These are phyloP conservation scores for Athalia circularis DNA, from an alignment of 2,888 invertebrate species.

Conservation along the genomic window DNA sequence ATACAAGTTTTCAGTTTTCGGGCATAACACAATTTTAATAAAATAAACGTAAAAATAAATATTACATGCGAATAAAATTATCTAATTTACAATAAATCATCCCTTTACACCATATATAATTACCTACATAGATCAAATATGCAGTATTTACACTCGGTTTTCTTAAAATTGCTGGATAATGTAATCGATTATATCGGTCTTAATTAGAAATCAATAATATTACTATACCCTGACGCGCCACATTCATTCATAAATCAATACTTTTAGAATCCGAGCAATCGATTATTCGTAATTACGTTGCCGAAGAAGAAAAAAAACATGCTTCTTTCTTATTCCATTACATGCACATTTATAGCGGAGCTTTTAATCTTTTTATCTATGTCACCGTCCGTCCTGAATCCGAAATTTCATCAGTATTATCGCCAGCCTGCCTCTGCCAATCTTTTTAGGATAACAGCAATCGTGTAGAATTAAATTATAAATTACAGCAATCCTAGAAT, in stretches of 20 bases:
- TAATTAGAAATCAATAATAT: too few relatives aligned
- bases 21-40: background rate
- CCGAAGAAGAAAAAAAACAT: too few relatives aligned
- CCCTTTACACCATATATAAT: slow-evolving; percentile 37
- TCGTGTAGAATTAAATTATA: too few relatives aligned
- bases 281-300: too few relatives aligned
- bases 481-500: too few relatives aligned
- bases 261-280: background rate
- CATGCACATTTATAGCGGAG: too few relatives aligned
- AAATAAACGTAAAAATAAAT: slow-evolving; percentile 15
- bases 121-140: slow-evolving; percentile 14
- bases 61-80: slow-evolving; percentile 29
- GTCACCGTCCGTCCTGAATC: slow-evolving; percentile 2
- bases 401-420: background rate
- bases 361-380: too few relatives aligned
- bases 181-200: too few relatives aligned
- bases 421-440: background rate
- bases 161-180: background rate
- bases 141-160: background rate
- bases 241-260: slow-evolving; percentile 15
- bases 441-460: too few relatives aligned
- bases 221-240: too few relatives aligned
- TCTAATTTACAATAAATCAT: slow-evolving; percentile 22
- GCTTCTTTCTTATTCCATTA: too few relatives aligned
- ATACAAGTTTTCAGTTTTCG: background rate